A percentile compares a stretch with the other conserved stretches of the same genome.
Conservation (phyloP, 2,113 vertebrate species). For the Solea solea region DNA sequence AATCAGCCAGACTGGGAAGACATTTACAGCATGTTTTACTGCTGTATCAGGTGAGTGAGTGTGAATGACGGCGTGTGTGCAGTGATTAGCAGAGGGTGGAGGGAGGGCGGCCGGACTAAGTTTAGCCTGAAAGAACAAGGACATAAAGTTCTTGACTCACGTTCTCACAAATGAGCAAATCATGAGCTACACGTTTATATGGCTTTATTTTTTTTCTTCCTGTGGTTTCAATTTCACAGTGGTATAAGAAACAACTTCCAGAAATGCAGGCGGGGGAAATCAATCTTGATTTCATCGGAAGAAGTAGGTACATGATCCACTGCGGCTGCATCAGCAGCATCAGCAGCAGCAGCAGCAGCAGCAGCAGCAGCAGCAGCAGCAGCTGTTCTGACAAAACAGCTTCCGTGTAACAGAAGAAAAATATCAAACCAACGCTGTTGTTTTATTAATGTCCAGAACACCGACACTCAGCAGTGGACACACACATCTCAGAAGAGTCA, state of each 20-base stretch:
- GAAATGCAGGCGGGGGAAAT: constrained; percentile 22
- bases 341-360: background rate
- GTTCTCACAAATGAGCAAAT: background rate
- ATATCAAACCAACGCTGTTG: background rate
- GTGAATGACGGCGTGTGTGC: constrained; percentile 33
- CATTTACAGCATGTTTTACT: constrained; percentile 62
- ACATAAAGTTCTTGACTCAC: background rate
- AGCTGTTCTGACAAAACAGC: background rate
- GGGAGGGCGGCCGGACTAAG: background rate
- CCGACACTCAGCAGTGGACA: constrained; percentile 2
- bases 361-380: background rate
- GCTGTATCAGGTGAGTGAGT: constrained; percentile 63
- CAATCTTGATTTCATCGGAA: constrained; percentile 3
- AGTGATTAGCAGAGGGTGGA: constrained; percentile 3
- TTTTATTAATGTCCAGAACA: background rate
- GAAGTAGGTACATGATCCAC: background rate
- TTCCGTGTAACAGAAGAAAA: background rate
- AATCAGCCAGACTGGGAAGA: constrained; percentile 51
- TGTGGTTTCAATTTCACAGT: constrained; percentile 18
- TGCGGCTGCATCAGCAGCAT: background rate
- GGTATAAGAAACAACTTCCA: constrained; percentile 3
- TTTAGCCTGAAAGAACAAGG: background rate
- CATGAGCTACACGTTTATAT: background rate
- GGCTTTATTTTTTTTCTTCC: constrained; percentile 6
- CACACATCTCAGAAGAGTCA: background rate